Evolutionary conservation across 2,888 invertebrate genomes (phyloP), one percentile per base, ranked within the genome.

Genomic region (Nomada goodeniana): DNA sequence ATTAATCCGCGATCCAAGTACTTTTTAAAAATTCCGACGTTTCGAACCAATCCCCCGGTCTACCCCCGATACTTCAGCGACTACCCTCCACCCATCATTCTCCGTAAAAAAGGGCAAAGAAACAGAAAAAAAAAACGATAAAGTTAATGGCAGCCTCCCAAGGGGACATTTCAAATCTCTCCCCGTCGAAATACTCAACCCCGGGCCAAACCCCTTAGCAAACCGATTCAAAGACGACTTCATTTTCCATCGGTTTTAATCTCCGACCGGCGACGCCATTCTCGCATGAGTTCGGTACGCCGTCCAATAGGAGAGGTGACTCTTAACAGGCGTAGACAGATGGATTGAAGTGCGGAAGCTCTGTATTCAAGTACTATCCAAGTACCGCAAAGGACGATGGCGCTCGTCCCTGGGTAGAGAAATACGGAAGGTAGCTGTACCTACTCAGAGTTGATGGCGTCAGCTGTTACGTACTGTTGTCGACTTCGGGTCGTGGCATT

Each of bases 381-480:
- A 86, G 84, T 74, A 84, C 68, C 84, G 84, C 77, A 85, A 87
- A 85, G 85, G 76, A 84, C 85, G 81, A 76, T 23, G 87, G 70
- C 63, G 75, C 77, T 87, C 85, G 86, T 72, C 81, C 55, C 26
- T 23, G 44, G 44, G 65, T 29, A 57, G 57, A 79, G 77, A 64
- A 82, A 80, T 76, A 83, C 82, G 68, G 78, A 78, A 50, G 82
- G 79, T 73, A 76, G 86, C 87, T 64, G n/a, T 53, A 53, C n/a
- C 82, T 86, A 89, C 91, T 91, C 83, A 70, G 87, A 89, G 88
- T 92, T 90, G 91, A 93, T 93, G 90, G 92, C 92, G 93, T 92
- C 93, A 93, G 93, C 92, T 93, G 92, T 92, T 92, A 92, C 91
- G 89, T 90, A 92, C 91, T 90, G 90, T 91, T 91, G 90, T 88